Conservation (phyloP, 2,797 vertebrate species). For the Vespertilio murinus region DNA sequence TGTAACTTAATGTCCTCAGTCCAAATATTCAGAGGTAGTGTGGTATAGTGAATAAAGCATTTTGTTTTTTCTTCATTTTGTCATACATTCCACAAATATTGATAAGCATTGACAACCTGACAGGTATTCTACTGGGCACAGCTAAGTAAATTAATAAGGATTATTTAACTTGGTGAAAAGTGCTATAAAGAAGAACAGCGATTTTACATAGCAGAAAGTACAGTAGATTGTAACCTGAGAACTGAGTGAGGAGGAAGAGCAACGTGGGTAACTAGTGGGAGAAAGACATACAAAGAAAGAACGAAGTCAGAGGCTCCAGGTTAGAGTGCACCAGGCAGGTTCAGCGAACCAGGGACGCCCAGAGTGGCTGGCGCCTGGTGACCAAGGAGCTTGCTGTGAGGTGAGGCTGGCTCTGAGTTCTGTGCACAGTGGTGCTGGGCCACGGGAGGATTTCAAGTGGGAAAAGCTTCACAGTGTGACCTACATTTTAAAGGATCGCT, state of each 20-base stretch:
- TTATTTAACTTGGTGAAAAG: background rate
- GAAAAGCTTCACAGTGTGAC: background rate
- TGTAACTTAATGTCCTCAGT: background rate
- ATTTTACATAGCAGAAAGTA: background rate
- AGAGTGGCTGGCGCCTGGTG: background rate
- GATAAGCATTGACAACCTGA: background rate
- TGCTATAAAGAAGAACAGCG: background rate
- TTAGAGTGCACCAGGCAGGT: background rate
- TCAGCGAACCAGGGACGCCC: background rate
- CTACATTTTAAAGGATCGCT: background rate
- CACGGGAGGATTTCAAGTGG: background rate
- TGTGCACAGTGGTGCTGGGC: background rate
- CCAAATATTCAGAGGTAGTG: background rate
- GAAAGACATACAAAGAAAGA: background rate
- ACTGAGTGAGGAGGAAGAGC: background rate
- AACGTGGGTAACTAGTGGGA: background rate
- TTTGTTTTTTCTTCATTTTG: background rate
- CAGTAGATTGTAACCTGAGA: background rate
- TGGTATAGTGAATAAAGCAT: background rate
- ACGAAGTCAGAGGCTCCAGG: background rate
- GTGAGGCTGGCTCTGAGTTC: background rate
- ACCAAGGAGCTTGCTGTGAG: background rate
- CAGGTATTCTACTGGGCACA: background rate
- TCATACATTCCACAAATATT: background rate
- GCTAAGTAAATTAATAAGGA: background rate